Base-by-base conservation (phyloP, 2,888 invertebrate genomes). In the Biston betularia region DNA sequence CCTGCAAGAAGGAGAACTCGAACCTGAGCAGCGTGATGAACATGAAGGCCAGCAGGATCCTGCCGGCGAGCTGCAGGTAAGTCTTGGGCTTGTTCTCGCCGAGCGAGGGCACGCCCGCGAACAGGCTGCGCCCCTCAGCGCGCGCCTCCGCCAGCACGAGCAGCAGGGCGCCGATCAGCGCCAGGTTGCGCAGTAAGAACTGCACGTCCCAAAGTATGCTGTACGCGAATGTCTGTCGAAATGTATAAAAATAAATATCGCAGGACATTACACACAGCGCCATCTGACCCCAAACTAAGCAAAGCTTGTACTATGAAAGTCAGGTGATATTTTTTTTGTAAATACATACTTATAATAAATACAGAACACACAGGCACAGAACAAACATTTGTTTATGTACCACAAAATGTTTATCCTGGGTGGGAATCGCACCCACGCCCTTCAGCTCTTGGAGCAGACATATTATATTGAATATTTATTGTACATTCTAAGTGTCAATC, bases 121-220 rank as follows among this genome's bases (percentile, higher is more conserved):
- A 99, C 63, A 99, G 94, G 82, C 98, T 98, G 78, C 97, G 97
- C 40, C 98, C 98, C 89, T 99, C 99, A 6, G 97, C 97, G 71
- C 98, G 95, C 62, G 98, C 97, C 93, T 99, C 99, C n/a, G 99
- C 99, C 76, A 99, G 88, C 59, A 99, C 97, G 53, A 99, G 94
- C 49, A 99, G 92, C 10, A 99, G 95, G n/a, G 99, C 99, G 67
- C 99, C 99, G 78, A 99, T 98, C 62, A 99, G 95, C 11, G 99
- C 99, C 79, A 99, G 92, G 93, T 99, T 99, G 70, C 99, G 96
- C 75, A 99, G 96, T 69, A 99, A 94, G 93, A 99, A 99, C 89
- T 99, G 99, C 84, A 99, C 88, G 89, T 99, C 99, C 99, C 99
- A 99, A 65, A 99, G 94, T 92, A 99, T 99, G 88, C 98, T 98